Evolutionary conservation across 1,140 invertebrate genomes (phyloP).

Genomic region (Anastrepha obliqua): DNA sequence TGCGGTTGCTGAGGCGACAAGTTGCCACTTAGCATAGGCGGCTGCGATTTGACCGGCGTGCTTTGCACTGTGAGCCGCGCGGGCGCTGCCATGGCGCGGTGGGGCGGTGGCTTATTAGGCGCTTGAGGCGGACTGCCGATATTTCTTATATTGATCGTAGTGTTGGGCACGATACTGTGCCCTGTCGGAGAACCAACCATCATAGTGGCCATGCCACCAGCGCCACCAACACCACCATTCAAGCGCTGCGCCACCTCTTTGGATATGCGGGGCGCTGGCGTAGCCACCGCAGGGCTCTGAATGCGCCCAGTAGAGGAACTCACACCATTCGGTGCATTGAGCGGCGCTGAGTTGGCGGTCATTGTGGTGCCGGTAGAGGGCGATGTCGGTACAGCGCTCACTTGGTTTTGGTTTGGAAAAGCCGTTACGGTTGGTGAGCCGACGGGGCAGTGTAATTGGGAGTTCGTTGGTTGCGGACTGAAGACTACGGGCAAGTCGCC

Average conservation of each 20-base stretch:
- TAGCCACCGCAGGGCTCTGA: constrained; percentile 71
- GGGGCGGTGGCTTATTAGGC: constrained; percentile 61
- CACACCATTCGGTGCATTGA: constrained; percentile 14
- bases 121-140: not conserved
- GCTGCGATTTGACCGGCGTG: constrained; percentile 79
- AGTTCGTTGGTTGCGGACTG: constrained; percentile 62
- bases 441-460: constrained; percentile 38
- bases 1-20: constrained; percentile 63
- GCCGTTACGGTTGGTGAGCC: constrained; percentile 33
- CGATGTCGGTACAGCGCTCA: constrained; percentile 16
- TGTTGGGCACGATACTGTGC: not conserved
- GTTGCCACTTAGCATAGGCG: constrained; percentile 77
- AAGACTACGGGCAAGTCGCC: constrained; percentile 69
- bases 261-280: constrained; percentile 69
- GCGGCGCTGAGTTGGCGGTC: constrained; percentile 16
- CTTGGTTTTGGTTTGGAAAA: constrained; percentile 29
- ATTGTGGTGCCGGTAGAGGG: constrained; percentile 49
- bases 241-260: constrained; percentile 71
- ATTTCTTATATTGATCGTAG: not conserved
- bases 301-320: constrained; percentile 60
- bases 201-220: not conserved
- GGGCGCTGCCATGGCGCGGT: constrained; percentile 67
- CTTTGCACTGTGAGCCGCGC: constrained; percentile 76
- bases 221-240: constrained; percentile 56
- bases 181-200: not conserved